Percentiles rank a stretch among this genome's conserved stretches.
phyloP scores from a whole-genome alignment of 1,140 invertebrate species.

The Gonatopus flavifemur region DNA sequence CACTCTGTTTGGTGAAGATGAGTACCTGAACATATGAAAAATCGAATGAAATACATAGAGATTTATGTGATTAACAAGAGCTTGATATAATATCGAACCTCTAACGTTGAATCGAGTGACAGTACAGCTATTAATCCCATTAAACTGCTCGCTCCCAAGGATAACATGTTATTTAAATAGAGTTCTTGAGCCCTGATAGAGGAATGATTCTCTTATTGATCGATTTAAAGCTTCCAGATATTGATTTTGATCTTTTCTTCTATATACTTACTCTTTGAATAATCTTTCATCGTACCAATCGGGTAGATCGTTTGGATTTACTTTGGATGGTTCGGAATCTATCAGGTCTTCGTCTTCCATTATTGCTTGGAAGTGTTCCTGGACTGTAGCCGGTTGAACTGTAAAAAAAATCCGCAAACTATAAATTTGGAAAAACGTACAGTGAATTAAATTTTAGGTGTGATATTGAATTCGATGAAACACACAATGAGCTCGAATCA shows the following conservation, averaged over 20 bases:
- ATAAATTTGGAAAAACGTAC: too few species aligned
- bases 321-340: not conserved
- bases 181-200: slow-evolving; percentile 65
- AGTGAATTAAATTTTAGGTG: too few species aligned
- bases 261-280: slow-evolving; percentile 32
- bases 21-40: slow-evolving; percentile 57
- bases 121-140: slow-evolving; percentile 67
- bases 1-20: slow-evolving; percentile 64
- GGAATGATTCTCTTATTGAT: too few species aligned
- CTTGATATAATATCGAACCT: not conserved
- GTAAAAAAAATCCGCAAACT: not conserved
- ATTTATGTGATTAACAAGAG: not conserved
- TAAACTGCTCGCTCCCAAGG: slow-evolving; percentile 61
- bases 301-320: slow-evolving; percentile 30
- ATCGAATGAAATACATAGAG: not conserved
- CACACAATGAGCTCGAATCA: too few species aligned
- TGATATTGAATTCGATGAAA: too few species aligned
- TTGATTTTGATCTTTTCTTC: not conserved
- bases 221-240: slow-evolving; percentile 3
- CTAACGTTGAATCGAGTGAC: slow-evolving; percentile 25
- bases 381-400: slow-evolving; percentile 32
- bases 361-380: slow-evolving; percentile 34
- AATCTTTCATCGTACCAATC: slow-evolving; percentile 37
- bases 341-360: slow-evolving; percentile 18
- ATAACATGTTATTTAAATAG: slow-evolving; percentile 63